A percentile compares a stretch with the other conserved stretches of the same genome.
These are phyloP conservation scores for Eptatretus burgeri DNA, from an alignment of 2,113 vertebrate genomes.

Conservation along the genomic window DNA sequence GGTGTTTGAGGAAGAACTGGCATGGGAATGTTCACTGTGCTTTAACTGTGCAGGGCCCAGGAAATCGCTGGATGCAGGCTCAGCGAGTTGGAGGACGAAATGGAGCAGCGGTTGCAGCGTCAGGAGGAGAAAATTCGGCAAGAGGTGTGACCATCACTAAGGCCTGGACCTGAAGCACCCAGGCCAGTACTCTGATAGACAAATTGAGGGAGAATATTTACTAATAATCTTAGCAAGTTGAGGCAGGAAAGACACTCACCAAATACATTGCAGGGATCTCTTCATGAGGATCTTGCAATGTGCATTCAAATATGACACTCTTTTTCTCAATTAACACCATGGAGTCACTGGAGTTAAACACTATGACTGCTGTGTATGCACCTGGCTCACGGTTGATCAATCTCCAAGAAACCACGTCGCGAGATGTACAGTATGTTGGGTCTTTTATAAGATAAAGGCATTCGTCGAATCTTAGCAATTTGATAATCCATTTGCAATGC, in stretches of 20 bases:
- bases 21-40: neutral
- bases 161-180: neutral
- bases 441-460: too few species aligned
- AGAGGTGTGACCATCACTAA: conserved; percentile 22
- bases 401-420: too few species aligned
- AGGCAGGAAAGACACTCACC: neutral
- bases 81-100: conserved; percentile 75
- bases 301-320: too few species aligned
- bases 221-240: too few species aligned
- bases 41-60: conserved; percentile 37
- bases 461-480: too few species aligned
- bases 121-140: conserved; percentile 34
- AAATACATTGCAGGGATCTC: neutral
- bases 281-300: too few species aligned
- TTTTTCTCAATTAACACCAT: too few species aligned
- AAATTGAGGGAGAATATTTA: neutral
- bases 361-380: too few species aligned
- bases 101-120: conserved; percentile 63
- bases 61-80: conserved; percentile 60
- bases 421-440: too few species aligned
- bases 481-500: too few species aligned
- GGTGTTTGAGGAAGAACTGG: neutral
- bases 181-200: neutral
- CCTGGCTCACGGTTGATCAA: too few species aligned
- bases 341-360: too few species aligned